Evolutionary conservation across 2,113 vertebrate species (phyloP).

Genomic region (Percina caprodes): DNA sequence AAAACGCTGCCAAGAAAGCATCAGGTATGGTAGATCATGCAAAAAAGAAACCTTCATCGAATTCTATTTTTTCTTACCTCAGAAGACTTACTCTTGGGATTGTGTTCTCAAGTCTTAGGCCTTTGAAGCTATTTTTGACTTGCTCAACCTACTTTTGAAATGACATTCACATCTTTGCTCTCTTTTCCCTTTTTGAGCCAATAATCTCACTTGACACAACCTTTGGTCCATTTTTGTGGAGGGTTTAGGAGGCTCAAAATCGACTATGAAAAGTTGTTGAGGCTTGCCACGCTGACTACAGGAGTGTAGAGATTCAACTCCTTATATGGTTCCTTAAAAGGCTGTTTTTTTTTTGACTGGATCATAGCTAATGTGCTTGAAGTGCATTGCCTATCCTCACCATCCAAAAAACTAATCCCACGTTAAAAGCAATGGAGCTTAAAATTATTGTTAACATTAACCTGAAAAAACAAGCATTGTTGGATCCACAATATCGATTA

Average conservation of each 20-base stretch:
- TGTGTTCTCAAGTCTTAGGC: conserved; percentile 72
- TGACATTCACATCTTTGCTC: conserved; percentile 73
- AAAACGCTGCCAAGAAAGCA: conserved; percentile 18
- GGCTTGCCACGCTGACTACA: conserved; percentile 8
- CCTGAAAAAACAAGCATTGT: not conserved
- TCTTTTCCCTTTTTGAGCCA: conserved; percentile 58
- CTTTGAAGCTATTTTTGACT: conserved; percentile 82
- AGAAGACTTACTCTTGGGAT: conserved; percentile 71
- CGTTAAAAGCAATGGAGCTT: not conserved
- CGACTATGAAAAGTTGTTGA: conserved; percentile 22
- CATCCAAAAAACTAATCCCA: not conserved
- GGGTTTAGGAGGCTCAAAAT: conserved; percentile 22
- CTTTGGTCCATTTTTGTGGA: conserved; percentile 64
- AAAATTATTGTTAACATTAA: not conserved
- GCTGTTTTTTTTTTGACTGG: not conserved
- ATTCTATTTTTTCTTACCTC: conserved; percentile 60
- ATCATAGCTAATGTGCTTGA: not conserved
- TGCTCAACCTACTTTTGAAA: conserved; percentile 79
- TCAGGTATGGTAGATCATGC: conserved; percentile 44
- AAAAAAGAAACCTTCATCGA: conserved; percentile 24
- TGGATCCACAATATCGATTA: not conserved
- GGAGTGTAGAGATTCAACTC: not conserved
- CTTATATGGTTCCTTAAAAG: not conserved
- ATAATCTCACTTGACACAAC: conserved; percentile 74
- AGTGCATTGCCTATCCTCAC: not conserved